Evolutionary conservation across 2,113 vertebrate genomes (phyloP), one percentile per base, ranked within the genome.

Genomic region (Machaerirhynchus nigripectus): DNA sequence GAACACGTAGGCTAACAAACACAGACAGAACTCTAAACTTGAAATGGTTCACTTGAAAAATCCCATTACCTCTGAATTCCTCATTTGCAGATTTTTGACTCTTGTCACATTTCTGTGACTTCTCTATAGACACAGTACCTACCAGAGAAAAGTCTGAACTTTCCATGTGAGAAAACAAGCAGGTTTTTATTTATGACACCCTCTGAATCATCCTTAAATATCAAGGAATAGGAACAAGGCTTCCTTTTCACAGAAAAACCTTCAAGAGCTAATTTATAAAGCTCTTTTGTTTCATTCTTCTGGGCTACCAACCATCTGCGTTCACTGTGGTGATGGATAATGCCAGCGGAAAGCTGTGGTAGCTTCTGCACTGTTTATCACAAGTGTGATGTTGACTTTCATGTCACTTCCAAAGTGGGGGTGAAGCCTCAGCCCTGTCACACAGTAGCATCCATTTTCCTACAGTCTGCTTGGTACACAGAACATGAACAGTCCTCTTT

Each of bases 151-250:
- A 82, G 16, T n/a, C 57, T 80, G 70, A 89, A 73, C 55, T 96
- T 87, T 35, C 74, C 46, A 7, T 50, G 46, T 77, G 67, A 91
- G 82, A 83, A 87, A 93, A 69, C 44, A 91, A 73, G 18, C 28
- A 59, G 74, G 30, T 73, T 89, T 95, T 94, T 89, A 87, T 93
- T 94, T 89, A 73, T 85, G 21, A 91, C 40, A 70, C 47, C 23
- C 30, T 94, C 42, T 65, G 77, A 96, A 80, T 91, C 87, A 87
- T 73, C 82, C 71, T 93, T 84, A 93, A 91, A 87, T 79, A 90
- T 85, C 84, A 91, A 73, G 70, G 55, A 82, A 69, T 61, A 89
- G n/a, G 81, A 95, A 91, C 61, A 94, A 85, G 47, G 59, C 22
- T 39, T 30, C 88, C 44, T 94, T 90, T 90, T 74, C 89, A 80